Conservation (phyloP, 2,113 vertebrate genomes). For the Oenanthe melanoleuca region DNA sequence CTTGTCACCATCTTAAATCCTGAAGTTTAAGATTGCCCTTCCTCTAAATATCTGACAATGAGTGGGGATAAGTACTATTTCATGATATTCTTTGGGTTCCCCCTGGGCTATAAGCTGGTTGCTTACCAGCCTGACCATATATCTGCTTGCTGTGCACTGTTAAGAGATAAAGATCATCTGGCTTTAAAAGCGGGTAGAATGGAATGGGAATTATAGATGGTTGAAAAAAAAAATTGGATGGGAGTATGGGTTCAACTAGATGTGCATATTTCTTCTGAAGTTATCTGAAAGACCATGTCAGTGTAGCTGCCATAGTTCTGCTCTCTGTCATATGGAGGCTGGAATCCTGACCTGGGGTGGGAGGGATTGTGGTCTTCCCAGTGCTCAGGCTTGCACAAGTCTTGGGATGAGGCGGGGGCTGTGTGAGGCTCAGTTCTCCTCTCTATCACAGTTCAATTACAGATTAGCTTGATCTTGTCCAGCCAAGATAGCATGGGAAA, state of each 20-base stretch:
- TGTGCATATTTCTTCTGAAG: neutral
- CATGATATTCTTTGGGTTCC: neutral
- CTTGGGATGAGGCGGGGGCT: neutral
- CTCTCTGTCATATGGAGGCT: accelerated
- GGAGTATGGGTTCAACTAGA: neutral
- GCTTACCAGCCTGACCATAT: neutral
- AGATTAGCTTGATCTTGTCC: neutral
- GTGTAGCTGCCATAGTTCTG: neutral
- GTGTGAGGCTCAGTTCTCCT: neutral
- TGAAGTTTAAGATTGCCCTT: neutral
- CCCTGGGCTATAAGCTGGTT: neutral
- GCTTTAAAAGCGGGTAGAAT: neutral
- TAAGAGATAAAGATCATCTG: neutral
- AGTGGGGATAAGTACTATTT: neutral
- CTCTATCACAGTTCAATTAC: neutral
- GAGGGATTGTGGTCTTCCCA: accelerated
- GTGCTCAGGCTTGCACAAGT: too few species aligned
- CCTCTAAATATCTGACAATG: neutral
- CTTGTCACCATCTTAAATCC: neutral
- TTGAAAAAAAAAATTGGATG: neutral
- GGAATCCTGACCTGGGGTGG: neutral
- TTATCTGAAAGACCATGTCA: neutral
- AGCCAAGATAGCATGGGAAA: neutral
- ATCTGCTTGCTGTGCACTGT: neutral
- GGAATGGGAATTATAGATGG: neutral